Evolutionary conservation across 2,797 vertebrate genomes (phyloP), one percentile per base, ranked within the genome.

Genomic region (Emydoidea blandingii): DNA sequence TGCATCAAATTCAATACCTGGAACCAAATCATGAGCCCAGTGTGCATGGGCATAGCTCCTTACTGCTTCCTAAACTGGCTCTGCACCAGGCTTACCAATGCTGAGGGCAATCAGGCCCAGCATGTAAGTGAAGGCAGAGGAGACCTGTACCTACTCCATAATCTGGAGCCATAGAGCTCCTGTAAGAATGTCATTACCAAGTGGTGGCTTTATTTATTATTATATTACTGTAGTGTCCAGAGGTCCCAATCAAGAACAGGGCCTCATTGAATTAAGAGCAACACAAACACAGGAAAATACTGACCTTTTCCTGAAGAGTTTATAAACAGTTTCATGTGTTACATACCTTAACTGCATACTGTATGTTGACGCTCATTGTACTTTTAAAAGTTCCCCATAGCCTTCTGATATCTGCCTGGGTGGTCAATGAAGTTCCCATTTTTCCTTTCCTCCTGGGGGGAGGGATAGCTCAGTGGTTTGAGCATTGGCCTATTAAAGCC

Each of bases 321-420:
- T 80, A 68, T 6, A 91, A 78, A 57, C 80, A 86, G 47, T 91
- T 95, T 90, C 53, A 92, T 65, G 87, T 91, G 41, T 44, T 68
- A 85, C 23, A 81, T 8, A 57, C 56, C 80, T 92, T 68, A 85
- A 85, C 23, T 23, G 68, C 68, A 79, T 88, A 85, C 27, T 57
- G 56, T 29, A 93, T 29, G n/a, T 94, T 78, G 49, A 86, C 59
- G 62, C 41, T 83, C 50, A 37, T 2, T 3, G 56, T 57, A 57
- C 27, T 29, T 57, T 57, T 11, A 11, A 29, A 59, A 12, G 29
- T 59, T 59, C 12, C 10, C 2, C 10, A 6, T 59, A 31, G 57
- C 5, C 57, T 59, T 29, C 12, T 29, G 56, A 57, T 57, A 57
- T 27, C 27, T 29, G 27, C 5, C 12, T 14, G 0, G 15, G 29